Conservation (phyloP, 2,888 invertebrate genomes). For the Volucella inflata region DNA sequence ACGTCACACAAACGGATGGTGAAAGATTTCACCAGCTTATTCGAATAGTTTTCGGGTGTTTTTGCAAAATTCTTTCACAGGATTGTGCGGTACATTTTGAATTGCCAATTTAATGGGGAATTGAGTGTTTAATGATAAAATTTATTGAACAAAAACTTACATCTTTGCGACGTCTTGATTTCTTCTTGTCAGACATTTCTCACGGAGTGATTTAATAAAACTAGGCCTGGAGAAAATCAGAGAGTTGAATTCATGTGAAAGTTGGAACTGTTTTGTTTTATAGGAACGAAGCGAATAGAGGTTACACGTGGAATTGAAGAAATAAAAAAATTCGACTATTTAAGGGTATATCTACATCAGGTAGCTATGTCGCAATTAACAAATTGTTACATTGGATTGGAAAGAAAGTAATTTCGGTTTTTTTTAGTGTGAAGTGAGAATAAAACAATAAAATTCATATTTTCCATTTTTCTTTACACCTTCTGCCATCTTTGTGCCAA, state of each 20-base stretch:
- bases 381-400: too few relatives aligned
- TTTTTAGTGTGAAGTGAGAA: too few relatives aligned
- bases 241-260: not conserved
- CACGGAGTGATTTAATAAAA: conserved; percentile 59
- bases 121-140: not conserved
- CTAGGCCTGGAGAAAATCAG: conserved; percentile 52
- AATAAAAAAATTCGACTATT: not conserved
- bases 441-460: too few relatives aligned
- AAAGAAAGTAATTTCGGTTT: too few relatives aligned
- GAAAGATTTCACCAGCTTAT: conserved; percentile 42
- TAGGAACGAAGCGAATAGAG: not conserved
- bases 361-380: too few relatives aligned
- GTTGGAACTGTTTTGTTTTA: conserved; percentile 20
- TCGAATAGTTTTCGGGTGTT: not conserved
- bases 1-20: conserved; percentile 54
- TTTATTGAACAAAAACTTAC: conserved; percentile 79
- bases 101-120: not conserved
- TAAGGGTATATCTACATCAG: too few relatives aligned
- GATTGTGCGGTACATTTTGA: not conserved
- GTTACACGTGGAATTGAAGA: not conserved
- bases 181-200: conserved; percentile 83
- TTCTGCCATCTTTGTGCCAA: too few relatives aligned
- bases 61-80: conserved; percentile 28
- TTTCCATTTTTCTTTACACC: too few relatives aligned
- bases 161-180: conserved; percentile 83